Conservation (phyloP, 2,797 vertebrate species). For the Sebastes oblongus region DNA sequence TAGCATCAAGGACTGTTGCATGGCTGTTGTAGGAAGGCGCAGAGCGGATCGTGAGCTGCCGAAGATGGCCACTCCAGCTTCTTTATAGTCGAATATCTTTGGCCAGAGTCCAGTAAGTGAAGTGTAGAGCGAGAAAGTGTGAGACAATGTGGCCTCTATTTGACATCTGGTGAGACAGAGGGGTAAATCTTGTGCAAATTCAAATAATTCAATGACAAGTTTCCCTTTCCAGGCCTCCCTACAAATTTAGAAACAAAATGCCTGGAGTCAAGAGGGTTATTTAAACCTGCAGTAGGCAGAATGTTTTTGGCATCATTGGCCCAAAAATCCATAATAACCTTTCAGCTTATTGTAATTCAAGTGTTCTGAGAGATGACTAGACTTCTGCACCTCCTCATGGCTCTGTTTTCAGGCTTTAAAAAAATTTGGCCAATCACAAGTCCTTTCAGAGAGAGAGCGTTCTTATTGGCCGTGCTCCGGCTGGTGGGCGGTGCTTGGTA, state of each 20-base stretch:
- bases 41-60: neutral
- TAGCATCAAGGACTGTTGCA: neutral
- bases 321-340: too few species aligned
- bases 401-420: too few species aligned
- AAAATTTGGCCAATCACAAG: too few species aligned
- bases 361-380: too few species aligned
- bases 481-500: too few species aligned
- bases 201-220: neutral
- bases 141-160: neutral
- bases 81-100: neutral
- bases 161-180: neutral
- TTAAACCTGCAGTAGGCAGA: neutral
- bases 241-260: neutral
- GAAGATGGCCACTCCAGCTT: neutral
- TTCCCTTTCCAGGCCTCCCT: neutral
- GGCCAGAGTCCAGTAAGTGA: neutral
- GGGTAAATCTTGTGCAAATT: neutral
- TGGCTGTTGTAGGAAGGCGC: neutral
- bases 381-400: too few species aligned
- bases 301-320: too few species aligned
- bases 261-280: neutral
- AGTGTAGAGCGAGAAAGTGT: neutral
- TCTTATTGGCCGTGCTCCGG: rapidly evolving
- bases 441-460: too few species aligned
- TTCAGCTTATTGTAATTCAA: too few species aligned